Evolutionary conservation across 2,888 invertebrate genomes (phyloP).

Genomic region (Xanthostigma xanthostigma): DNA sequence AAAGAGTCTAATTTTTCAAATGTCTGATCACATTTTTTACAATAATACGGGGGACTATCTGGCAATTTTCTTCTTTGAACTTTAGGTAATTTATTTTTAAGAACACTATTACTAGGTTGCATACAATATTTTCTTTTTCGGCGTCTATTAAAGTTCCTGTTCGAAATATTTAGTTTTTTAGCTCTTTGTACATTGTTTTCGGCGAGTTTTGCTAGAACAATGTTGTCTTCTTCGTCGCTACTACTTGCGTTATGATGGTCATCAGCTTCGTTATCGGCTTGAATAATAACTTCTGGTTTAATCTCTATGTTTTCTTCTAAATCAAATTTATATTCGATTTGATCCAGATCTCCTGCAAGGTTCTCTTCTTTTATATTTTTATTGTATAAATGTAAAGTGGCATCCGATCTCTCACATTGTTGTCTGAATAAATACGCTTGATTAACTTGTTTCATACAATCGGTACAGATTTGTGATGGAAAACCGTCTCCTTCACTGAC

Average conservation of each 20-base stretch:
- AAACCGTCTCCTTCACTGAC: neutral
- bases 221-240: neutral
- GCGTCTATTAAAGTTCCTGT: neutral
- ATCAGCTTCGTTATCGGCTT: neutral
- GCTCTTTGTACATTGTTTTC: neutral
- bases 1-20: too few relatives aligned
- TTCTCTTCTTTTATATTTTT: neutral
- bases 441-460: slow-evolving; percentile 1
- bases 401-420: neutral
- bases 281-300: neutral
- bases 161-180: neutral
- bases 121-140: neutral
- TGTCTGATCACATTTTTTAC: too few relatives aligned
- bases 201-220: neutral
- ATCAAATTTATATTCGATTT: neutral
- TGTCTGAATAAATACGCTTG: slow-evolving; percentile 1
- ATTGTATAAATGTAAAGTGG: neutral
- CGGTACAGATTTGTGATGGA: neutral
- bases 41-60: too few relatives aligned
- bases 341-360: neutral
- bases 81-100: too few relatives aligned
- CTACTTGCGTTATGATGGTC: neutral
- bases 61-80: too few relatives aligned
- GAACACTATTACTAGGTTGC: too few relatives aligned
- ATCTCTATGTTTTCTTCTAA: neutral